These are phyloP conservation scores for Pteronura brasiliensis DNA, from an alignment of 2,113 vertebrate genomes.

Conservation along the genomic window DNA sequence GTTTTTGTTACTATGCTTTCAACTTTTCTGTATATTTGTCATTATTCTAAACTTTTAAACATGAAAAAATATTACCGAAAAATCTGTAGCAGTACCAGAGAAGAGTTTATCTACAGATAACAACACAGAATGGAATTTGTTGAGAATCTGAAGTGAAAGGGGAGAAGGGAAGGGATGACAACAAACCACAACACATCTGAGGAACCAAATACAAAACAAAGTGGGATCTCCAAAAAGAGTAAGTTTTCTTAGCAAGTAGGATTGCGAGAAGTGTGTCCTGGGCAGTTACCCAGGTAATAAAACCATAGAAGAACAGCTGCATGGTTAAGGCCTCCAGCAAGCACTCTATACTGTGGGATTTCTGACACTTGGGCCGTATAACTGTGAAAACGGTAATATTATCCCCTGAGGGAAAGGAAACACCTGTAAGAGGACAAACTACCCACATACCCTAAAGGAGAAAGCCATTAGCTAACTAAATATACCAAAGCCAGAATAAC, in stretches of 20 bases:
- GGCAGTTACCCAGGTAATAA: neutral
- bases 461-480: conserved; percentile 13
- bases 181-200: neutral
- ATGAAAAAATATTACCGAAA: neutral
- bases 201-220: conserved; percentile 10
- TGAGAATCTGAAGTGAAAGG: neutral
- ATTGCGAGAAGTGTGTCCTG: neutral
- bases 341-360: neutral
- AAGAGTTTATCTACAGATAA: neutral
- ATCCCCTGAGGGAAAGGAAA: conserved; percentile 2
- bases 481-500: neutral
- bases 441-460: neutral
- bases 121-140: neutral
- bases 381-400: conserved; percentile 25
- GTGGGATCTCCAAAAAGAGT: neutral
- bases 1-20: neutral
- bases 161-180: rapidly evolving
- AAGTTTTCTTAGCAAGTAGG: conserved; percentile 24
- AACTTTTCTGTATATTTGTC: neutral
- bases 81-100: neutral
- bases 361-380: neutral
- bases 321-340: neutral
- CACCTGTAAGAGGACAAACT: neutral
- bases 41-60: conserved; percentile 29
- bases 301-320: neutral